These are phyloP conservation scores for Amphiprion clarkii DNA, from an alignment of 2,797 vertebrate species.

Conservation along the genomic window DNA sequence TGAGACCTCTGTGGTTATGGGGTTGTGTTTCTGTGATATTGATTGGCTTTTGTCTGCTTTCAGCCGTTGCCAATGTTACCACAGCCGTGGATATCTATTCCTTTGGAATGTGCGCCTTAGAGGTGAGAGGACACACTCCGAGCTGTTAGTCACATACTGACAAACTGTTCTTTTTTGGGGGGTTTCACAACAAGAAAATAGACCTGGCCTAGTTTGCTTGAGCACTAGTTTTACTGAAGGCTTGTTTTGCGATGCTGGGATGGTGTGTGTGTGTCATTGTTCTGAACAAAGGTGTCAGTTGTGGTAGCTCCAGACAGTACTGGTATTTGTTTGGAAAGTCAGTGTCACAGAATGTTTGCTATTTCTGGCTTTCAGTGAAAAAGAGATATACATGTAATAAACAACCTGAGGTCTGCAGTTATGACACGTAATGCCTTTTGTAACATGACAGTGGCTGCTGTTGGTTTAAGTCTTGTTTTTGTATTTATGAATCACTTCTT, in stretches of 20 bases:
- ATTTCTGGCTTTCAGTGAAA: neutral
- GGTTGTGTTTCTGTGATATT: conserved; percentile 14
- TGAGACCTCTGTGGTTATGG: rapidly evolving
- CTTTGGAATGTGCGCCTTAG: conserved; percentile 99
- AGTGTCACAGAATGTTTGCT: neutral
- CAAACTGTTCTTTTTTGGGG: neutral
- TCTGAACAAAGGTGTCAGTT: neutral
- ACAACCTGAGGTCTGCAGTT: neutral
- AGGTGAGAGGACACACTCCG: conserved; percentile 81
- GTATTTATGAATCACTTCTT: neutral
- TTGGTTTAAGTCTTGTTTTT: neutral
- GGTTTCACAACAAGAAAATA: neutral
- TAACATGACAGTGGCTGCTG: neutral
- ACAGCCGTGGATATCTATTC: conserved; percentile 99
- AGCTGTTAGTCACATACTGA: neutral
- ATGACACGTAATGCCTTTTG: neutral
- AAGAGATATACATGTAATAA: neutral
- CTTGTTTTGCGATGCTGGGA: neutral
- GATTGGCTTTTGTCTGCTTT: conserved; percentile 53
- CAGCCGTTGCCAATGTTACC: conserved; percentile 96
- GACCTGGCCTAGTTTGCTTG: conserved; percentile 10
- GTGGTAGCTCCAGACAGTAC: neutral
- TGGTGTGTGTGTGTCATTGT: neutral
- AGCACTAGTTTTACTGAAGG: neutral
- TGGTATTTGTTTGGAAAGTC: neutral